Base-by-base conservation (phyloP, 2,113 vertebrate genomes). In the Platichthys flesus region DNA sequence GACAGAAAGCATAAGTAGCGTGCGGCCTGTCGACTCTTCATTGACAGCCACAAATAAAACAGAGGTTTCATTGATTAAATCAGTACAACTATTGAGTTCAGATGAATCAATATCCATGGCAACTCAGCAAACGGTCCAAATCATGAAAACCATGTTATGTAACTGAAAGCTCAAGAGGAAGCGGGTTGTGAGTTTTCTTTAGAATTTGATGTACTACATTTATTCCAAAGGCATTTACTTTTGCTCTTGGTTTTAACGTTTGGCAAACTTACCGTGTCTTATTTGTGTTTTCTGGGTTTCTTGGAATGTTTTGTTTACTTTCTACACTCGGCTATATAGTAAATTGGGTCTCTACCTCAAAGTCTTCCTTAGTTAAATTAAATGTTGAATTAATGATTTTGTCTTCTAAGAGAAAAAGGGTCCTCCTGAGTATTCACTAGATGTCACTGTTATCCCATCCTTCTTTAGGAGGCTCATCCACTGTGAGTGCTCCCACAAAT, bases 391-490 rank as follows among this genome's bases (percentile, higher is more conserved):
- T 37, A 37, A 37, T 37, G 9, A 37, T 2, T 37, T 37, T 9
- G 35, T 37, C 9, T 37, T 37, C 13, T 15, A 45, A 3, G 26
- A n/a, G 10, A 15, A 23, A 28, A 52, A 15, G 2, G 12, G 13
- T 24, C 3, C 40, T 70, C 47, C 3, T 15, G 16, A 42, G 5
- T 66, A 5, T 37, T 67, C 92, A 88, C 88, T 91, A 89, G 91
- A 81, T 90, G 92, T 82, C 91, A 67, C 89, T 92, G 68, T 91
- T 88, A 26, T 71, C 42, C 67, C 77, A 76, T 23, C 57, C 16
- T 59, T 58, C 1, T 16, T 0, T 3, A 5, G 23, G 20, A 23
- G n/a, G 26, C 40, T 57, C 37, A 67, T 79, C n/a, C 23, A 9
- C 45, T 31, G 56, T 10, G 40, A 59, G 42, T 13, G 51, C 28